Conservation (phyloP, 2,797 vertebrate species). For the Euthynnus affinis region DNA sequence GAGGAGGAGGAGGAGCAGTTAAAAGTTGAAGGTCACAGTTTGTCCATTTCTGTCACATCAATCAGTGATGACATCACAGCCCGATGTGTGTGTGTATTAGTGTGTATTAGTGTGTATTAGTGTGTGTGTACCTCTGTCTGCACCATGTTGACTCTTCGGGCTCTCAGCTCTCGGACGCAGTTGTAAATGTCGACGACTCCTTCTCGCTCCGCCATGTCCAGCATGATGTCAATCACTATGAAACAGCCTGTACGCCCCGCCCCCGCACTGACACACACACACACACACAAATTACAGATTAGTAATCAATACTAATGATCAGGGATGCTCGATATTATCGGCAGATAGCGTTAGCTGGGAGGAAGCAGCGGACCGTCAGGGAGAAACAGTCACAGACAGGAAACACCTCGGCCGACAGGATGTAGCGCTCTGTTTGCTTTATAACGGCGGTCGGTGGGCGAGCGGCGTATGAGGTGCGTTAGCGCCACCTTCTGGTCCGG, state of each 20-base stretch:
- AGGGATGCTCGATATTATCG: no score
- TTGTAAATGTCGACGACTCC: constrained; percentile 98
- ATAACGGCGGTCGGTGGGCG: no score
- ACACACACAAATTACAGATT: constrained; percentile 12
- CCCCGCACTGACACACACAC: constrained; percentile 87
- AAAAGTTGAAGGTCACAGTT: constrained; percentile 28
- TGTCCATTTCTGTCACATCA: constrained; percentile 45
- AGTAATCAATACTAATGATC: no score
- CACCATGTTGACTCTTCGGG: constrained; percentile 96
- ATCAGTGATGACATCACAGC: constrained; percentile 18
- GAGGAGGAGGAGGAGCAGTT: neutral
- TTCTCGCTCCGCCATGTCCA: constrained; percentile 97
- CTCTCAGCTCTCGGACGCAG: constrained; percentile 95
- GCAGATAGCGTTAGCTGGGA: no score
- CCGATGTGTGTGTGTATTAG: neutral
- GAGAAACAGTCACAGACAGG: no score
- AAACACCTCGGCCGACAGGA: no score
- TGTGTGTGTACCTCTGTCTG: constrained; percentile 92
- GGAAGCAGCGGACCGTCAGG: no score
- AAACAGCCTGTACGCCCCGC: constrained; percentile 96
- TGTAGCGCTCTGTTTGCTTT: no score
- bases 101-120: no score
- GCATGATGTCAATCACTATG: constrained; percentile 97
- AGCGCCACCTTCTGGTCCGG: no score
- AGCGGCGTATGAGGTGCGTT: no score